Evolutionary conservation across 2,888 invertebrate species (phyloP), one percentile per base, ranked within the genome.

Genomic region (Scaptomyza cyrtandrae): DNA sequence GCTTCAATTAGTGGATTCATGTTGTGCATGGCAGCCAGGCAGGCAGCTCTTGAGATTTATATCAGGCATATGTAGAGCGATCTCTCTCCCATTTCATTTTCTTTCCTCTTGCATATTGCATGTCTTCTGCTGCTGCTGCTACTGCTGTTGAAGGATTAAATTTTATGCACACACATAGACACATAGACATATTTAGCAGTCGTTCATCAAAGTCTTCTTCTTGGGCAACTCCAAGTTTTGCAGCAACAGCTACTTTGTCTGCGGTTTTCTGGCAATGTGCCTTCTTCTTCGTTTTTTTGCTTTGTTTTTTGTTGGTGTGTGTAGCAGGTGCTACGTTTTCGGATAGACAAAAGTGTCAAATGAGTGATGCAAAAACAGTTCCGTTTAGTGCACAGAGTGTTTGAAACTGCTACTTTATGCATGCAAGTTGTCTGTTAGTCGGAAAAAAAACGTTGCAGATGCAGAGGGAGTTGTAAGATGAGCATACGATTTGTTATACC

Each of bases 1-100:
- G 75, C 88, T 89, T 85, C 85, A 85, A 89, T 85, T 85, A 85
- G 88, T 86, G 85, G 89, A 82, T 79, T 86, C 85, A 82, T 85
- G 89, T 88, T 89, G 80, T 65, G 80, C 73, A 70, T 84, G 75
- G 78, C 78, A 78, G 74, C 39, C 78, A 16, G 10, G 33, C 33
- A 39, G 41, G 4, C 16, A 71, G 52, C 86, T 80, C 81, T 77
- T 71, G 66, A 86, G 85, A 85, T 89, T 80, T 88, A 82, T 86
- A 85, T 88, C 86, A 75, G 56, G 67, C 83, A 80, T 74, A 83
- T 83, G 74, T 83, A 67, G 56, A 66, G 61, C 80, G 61, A 65
- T 49, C 46, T 31, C 66, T 19, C 24, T 29, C 48, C 19, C 19
- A 1, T 19, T 19, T 19, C 2, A 19, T 19, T 19, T 2, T n/a